Evolutionary conservation across 1,140 invertebrate genomes (phyloP).

Genomic region (Conopomorpha cramerella): DNA sequence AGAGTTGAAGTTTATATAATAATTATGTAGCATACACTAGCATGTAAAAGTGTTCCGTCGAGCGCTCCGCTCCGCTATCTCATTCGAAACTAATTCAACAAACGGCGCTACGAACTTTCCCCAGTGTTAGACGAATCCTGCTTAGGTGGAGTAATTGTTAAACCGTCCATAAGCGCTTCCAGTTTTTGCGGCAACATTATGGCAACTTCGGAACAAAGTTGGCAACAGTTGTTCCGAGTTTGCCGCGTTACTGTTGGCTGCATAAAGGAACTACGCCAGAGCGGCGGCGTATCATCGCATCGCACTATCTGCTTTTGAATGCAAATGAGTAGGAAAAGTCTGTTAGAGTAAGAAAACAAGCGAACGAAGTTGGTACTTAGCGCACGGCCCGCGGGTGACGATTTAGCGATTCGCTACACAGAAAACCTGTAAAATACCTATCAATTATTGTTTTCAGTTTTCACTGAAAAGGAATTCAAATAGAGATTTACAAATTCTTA

Average conservation of each 20-base stretch:
- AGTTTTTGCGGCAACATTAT: constrained; percentile 47
- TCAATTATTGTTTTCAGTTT: too few relatives aligned
- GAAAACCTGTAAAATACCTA: too few relatives aligned
- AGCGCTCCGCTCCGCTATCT: too few relatives aligned
- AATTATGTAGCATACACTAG: too few relatives aligned
- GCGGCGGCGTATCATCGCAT: constrained; percentile 32
- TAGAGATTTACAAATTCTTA: too few relatives aligned
- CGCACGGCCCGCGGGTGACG: too few relatives aligned
- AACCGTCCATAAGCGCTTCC: constrained; percentile 41
- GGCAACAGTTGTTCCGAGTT: constrained; percentile 2
- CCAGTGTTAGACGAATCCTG: constrained; percentile 10
- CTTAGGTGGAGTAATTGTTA: constrained; percentile 50
- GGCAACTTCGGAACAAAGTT: constrained; percentile 43
- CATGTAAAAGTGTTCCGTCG: too few relatives aligned
- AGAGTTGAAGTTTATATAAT: too few relatives aligned
- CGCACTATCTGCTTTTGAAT: constrained; percentile 56
- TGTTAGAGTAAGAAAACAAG: constrained; percentile 45
- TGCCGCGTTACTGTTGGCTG: constrained; percentile 7
- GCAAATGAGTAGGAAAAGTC: constrained; percentile 58
- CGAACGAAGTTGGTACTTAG: constrained; percentile 7
- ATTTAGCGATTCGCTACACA: too few relatives aligned
- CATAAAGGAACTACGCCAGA: constrained; percentile 45
- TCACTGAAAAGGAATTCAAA: too few relatives aligned
- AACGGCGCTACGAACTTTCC: too few relatives aligned
- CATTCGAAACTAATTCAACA: too few relatives aligned